These are phyloP conservation scores for Parasteatoda tepidariorum DNA, from an alignment of 1,140 invertebrate species.

Conservation along the genomic window DNA sequence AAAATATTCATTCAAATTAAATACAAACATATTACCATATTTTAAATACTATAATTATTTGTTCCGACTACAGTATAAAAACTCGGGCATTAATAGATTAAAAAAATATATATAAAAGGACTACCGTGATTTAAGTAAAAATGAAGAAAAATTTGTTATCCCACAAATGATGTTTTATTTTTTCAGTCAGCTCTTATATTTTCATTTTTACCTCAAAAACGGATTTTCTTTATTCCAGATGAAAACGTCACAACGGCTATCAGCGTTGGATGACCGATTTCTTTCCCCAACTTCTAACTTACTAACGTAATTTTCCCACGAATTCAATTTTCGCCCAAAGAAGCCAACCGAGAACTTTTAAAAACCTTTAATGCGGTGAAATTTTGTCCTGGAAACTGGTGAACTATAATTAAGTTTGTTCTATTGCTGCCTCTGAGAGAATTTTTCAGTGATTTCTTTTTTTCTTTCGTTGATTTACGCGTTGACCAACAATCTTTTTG, in stretches of 20 bases:
- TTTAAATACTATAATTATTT: too few relatives aligned
- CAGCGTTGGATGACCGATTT: neutral
- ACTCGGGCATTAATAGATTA: too few relatives aligned
- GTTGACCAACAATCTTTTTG: conserved; percentile 15
- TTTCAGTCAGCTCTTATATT: too few relatives aligned
- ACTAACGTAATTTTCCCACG: neutral
- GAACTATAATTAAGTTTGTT: conserved; percentile 18
- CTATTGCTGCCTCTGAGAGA: conserved; percentile 1
- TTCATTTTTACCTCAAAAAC: too few relatives aligned
- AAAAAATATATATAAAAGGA: too few relatives aligned
- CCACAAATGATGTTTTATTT: too few relatives aligned
- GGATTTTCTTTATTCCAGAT: neutral
- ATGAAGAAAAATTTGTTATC: too few relatives aligned
- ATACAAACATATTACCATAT: too few relatives aligned
- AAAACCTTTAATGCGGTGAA: conserved; percentile 24
- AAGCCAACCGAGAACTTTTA: conserved; percentile 8
- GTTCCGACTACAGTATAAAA: too few relatives aligned
- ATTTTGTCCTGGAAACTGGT: conserved; percentile 13
- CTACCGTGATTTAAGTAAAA: too few relatives aligned
- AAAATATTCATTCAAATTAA: too few relatives aligned
- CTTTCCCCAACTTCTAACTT: conserved; percentile 12
- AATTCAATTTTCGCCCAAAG: conserved; percentile 1
- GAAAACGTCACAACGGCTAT: neutral
- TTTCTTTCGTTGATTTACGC: conserved; percentile 3
- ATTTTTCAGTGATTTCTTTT: neutral